Evolutionary conservation across 2,113 vertebrate genomes (phyloP), one percentile per base, ranked within the genome.

Genomic region (Mixornis gularis): DNA sequence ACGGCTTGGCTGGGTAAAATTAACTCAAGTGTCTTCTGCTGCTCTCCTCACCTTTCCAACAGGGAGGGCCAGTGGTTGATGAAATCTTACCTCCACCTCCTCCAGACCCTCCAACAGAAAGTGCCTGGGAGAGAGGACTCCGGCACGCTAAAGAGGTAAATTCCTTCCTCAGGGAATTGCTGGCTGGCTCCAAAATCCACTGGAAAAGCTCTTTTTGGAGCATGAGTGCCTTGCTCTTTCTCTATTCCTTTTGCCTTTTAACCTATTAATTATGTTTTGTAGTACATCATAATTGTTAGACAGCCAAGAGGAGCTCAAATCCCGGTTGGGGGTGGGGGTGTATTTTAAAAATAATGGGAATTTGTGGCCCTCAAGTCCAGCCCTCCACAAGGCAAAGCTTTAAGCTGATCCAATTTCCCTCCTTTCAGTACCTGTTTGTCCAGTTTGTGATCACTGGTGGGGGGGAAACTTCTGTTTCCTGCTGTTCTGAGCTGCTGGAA

Each of bases 91-190:
- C 99, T 34, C 99, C 99, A 0, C 99, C 99, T 21, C 98, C 99
- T 72, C 97, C 98, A 40, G 99, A 99, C 80, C 99, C 99, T 85
- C 99, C 99, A 16, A 98, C 98, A 92, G 99, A 99, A 97, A 99
- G 99, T 70, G 99, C 99, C 84, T 99, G 99, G 99, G 99, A 99
- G 94, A 97, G 99, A 78, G 99, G 99, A 13, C 98, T 99, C 69
- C 97, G 99, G 49, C 99, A 99, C 0, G 99, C 99, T 9, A 99
- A 99, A 96, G 99, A 99, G 99, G 99, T 99, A 97, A 70, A 12
- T 4, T 9, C 4, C 49, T 16, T 17, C 70, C 34, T 44, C 9
- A 1, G 43, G 66, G 70, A 13, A 4, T 9, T 6, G 15, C 26
- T 15, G 59, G 1, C 20, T 34, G 30, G 5, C 51, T 34, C 85